Percentiles rank a stretch among this genome's conserved stretches.
Conservation (phyloP, 37 sponge, comb jelly and placozoan species). For the Lycopodina hypogea region DNA sequence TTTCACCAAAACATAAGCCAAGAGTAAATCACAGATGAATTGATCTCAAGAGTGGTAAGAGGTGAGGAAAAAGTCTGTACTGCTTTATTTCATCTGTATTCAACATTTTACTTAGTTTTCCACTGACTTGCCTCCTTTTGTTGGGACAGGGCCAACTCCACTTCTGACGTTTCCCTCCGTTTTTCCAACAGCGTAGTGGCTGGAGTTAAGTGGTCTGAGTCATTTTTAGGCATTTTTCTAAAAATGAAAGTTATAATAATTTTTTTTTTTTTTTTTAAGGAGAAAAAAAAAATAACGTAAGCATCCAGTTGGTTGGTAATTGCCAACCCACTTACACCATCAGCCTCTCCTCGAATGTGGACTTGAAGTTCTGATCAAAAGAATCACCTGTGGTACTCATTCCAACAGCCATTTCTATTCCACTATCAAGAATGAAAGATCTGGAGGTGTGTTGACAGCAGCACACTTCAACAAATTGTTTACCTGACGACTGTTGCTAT, state of each 20-base stretch:
- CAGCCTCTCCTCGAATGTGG: slow-evolving; percentile 94
- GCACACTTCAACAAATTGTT: neutral
- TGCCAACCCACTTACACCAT: slow-evolving; percentile 79
- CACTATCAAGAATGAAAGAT: neutral
- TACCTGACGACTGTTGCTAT: no score
- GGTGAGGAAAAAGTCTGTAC: no score
- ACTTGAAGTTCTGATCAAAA: slow-evolving; percentile 90
- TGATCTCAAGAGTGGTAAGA: no score
- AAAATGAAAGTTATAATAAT: neutral
- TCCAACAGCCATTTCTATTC: neutral
- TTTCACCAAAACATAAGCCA: no score
- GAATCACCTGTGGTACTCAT: slow-evolving; percentile 46
- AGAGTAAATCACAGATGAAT: no score
- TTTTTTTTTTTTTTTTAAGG: no score
- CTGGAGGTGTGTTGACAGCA: no score
- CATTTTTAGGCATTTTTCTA: slow-evolving; percentile 94
- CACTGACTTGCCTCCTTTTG: slow-evolving; percentile 81
- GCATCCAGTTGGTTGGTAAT: neutral
- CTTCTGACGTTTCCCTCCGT: slow-evolving; percentile 93
- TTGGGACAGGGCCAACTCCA: slow-evolving; percentile 76
- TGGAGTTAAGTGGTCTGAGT: slow-evolving; percentile 93
- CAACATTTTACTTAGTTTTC: neutral
- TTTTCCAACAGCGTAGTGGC: slow-evolving; percentile 97
- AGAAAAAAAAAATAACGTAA: no score
- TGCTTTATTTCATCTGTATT: no score